phyloP scores from a whole-genome alignment of 2,888 invertebrate species.

The Agriopis marginaria region DNA sequence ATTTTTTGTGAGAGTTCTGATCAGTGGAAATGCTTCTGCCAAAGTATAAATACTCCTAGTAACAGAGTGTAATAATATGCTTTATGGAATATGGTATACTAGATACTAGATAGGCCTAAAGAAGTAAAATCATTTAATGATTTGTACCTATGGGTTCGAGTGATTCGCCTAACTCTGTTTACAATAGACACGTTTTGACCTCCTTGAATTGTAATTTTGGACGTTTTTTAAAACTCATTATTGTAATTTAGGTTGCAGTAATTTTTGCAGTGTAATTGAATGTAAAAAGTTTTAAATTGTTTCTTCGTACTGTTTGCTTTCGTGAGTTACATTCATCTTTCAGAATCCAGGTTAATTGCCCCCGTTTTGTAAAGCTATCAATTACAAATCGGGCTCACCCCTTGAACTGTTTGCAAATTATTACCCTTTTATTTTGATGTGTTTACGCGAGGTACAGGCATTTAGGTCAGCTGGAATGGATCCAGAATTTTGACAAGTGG shows the following conservation, averaged over 20 bases:
- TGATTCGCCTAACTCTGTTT: neutral
- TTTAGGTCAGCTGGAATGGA: conserved; percentile 79
- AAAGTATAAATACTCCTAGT: neutral
- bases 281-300: too few species aligned
- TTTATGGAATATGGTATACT: too few species aligned
- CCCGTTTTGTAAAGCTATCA: conserved; percentile 36
- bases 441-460: conserved; percentile 63
- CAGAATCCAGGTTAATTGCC: conserved; percentile 40
- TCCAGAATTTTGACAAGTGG: conserved; percentile 72
- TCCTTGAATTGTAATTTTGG: neutral
- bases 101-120: too few species aligned
- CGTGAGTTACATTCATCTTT: conserved; percentile 26
- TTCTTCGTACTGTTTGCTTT: conserved; percentile 9
- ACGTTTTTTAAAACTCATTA: too few species aligned
- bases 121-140: too few species aligned
- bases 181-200: neutral
- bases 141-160: too few species aligned
- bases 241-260: neutral
- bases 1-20: neutral
- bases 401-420: conserved; percentile 61
- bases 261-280: neutral
- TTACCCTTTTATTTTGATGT: conserved; percentile 62
- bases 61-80: too few species aligned
- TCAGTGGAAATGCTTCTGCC: neutral
- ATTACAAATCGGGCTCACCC: conserved; percentile 49